phyloP scores from a whole-genome alignment of 1,140 invertebrate genomes.

The Aphis gossypii region DNA sequence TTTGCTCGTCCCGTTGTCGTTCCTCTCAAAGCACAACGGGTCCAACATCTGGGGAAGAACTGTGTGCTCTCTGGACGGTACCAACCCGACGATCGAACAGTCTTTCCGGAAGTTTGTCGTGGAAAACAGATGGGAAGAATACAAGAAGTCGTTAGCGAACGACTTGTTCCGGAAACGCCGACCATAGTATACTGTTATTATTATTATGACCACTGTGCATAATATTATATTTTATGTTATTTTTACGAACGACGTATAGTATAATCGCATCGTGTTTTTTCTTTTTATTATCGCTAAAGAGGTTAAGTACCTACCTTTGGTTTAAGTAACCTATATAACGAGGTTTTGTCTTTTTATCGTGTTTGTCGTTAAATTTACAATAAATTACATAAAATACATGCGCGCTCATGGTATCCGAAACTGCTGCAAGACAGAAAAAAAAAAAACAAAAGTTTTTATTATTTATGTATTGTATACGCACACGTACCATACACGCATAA shows the following conservation, averaged over 20 bases:
- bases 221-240: slow-evolving; percentile 15
- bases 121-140: slow-evolving; percentile 19
- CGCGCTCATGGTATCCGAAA: not conserved
- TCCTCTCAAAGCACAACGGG: slow-evolving; percentile 24
- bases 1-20: slow-evolving; percentile 18
- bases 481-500: not conserved
- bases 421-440: not conserved
- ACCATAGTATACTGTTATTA: not conserved
- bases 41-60: slow-evolving; percentile 32
- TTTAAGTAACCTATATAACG: not conserved
- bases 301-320: slow-evolving; percentile 7
- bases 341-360: slow-evolving; percentile 8
- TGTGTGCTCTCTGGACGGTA: not conserved
- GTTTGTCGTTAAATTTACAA: slow-evolving; percentile 5
- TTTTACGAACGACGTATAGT: not conserved
- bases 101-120: slow-evolving; percentile 40
- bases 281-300: not conserved
- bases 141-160: not conserved
- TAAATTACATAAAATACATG: not conserved
- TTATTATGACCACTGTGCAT: not conserved
- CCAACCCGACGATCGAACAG: not conserved
- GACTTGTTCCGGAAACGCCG: not conserved
- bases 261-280: not conserved
- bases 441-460: not conserved
- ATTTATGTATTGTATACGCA: not conserved